Percentiles rank a stretch among this genome's conserved stretches.
Evolutionary conservation across 1,140 invertebrate species (phyloP).

Genomic region (Manduca sexta): DNA sequence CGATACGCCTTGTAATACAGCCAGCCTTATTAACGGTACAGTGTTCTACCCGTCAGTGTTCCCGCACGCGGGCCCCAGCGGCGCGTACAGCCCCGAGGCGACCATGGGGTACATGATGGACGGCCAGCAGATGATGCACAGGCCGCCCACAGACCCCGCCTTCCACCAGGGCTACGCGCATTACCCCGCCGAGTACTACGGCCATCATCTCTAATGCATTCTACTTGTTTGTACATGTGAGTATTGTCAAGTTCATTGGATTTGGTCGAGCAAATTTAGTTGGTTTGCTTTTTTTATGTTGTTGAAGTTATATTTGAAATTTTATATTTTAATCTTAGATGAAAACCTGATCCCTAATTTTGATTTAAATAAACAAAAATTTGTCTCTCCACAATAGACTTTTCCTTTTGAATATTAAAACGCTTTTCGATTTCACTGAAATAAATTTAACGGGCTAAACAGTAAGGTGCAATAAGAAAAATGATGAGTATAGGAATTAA

Average conservation of each 20-base stretch:
- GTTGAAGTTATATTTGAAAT: too few relatives aligned
- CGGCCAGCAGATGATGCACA: constrained; percentile 96
- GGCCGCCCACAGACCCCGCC: constrained; percentile 90
- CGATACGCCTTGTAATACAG: constrained; percentile 16
- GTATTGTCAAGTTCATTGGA: constrained; percentile 21
- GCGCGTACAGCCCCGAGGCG: constrained; percentile 95
- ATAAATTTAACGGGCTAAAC: too few relatives aligned
- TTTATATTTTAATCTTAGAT: too few relatives aligned
- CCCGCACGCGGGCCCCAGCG: constrained; percentile 93
- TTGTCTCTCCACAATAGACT: too few relatives aligned
- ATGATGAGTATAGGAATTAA: not conserved
- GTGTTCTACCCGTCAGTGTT: constrained; percentile 82
- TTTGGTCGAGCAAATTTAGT: too few relatives aligned
- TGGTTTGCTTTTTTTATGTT: too few relatives aligned
- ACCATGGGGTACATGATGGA: constrained; percentile 98
- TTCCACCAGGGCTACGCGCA: constrained; percentile 93
- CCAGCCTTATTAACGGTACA: constrained; percentile 63
- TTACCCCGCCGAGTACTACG: constrained; percentile 93
- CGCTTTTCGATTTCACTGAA: too few relatives aligned
- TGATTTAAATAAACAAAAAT: too few relatives aligned
- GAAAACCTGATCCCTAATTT: too few relatives aligned
- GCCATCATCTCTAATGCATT: constrained; percentile 86
- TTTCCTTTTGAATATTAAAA: too few relatives aligned
- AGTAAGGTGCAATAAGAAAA: not conserved
- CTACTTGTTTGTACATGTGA: constrained; percentile 59